Evolutionary conservation across 2,113 vertebrate species (phyloP), one percentile per base, ranked within the genome.

Genomic region (Pelodiscus sinensis): DNA sequence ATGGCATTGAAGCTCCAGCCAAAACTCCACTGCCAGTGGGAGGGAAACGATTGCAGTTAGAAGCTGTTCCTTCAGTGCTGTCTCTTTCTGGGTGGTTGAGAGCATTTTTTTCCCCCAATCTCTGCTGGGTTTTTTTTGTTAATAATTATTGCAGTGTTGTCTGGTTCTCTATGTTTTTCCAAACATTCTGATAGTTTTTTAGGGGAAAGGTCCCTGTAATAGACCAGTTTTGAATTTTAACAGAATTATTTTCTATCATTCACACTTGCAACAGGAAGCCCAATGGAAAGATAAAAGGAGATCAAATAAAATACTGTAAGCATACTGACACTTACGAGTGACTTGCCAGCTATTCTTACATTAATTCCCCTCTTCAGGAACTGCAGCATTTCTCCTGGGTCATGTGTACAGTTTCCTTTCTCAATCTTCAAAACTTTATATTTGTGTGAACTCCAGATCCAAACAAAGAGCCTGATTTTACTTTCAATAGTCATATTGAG

Each of bases 151-250:
- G 10, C 18, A 68, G 52, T 79, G 58, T 55, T 54, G 8, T 57
- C 50, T n/a, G 35, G 13, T 79, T 82, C 38, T 75, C 52, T 87
- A 44, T 82, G 81, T 86, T 86, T 71, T 71, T 31, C 27, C 31
- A 56, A 9, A 56, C 65, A n/a, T 2, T 60, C 58, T 12, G 27
- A 14, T 62, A 62, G 60, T 62, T 62, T 62, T 62, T 44, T 62
- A 44, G 82, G 55, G 27, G 14, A 82, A 79, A 78, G 68, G 82
- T 50, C 57, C 56, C 54, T 65, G 35, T 65, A 56, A 35, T 51
- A 86, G 86, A 86, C 55, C 79, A 84, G 77, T 57, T 86, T 82
- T 86, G 84, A 71, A 91, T 82, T 86, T 86, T 81, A 90, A 78
- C 56, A 57, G 21, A 62, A 38, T 82, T 79, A 78, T 82, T 91